These are phyloP conservation scores for Heterodera schachtii DNA, from an alignment of 1,140 invertebrate genomes.

Conservation along the genomic window DNA sequence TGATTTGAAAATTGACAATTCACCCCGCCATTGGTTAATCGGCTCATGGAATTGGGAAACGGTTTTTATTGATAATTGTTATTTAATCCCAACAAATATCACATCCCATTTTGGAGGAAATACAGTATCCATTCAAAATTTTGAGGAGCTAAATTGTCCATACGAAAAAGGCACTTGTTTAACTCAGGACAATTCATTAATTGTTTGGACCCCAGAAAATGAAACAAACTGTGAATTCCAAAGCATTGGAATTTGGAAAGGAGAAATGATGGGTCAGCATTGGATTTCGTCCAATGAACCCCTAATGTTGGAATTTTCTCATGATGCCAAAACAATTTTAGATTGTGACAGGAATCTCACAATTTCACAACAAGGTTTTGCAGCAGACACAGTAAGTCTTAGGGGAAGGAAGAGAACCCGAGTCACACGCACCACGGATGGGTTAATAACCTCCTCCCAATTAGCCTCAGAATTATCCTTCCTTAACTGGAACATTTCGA, in stretches of 20 bases:
- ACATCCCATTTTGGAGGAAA: neutral
- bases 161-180: neutral
- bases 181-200: neutral
- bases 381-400: neutral
- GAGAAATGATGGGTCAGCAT: neutral
- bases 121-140: neutral
- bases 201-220: neutral
- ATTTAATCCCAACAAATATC: neutral
- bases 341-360: neutral
- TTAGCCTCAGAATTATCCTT: neutral
- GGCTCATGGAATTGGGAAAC: slow-evolving; percentile 17
- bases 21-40: neutral
- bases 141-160: neutral
- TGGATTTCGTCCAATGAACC: slow-evolving; percentile 7
- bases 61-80: slow-evolving; percentile 10
- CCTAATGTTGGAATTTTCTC: neutral
- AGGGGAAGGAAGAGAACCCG: neutral
- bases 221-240: slow-evolving; percentile 7
- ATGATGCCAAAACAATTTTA: neutral
- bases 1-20: neutral
- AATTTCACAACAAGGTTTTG: neutral
- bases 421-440: neutral
- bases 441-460: neutral
- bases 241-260: neutral
- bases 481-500: slow-evolving; percentile 3